Base-by-base conservation (phyloP, 2,113 vertebrate genomes). In the Coryphaenoides rupestris region DNA sequence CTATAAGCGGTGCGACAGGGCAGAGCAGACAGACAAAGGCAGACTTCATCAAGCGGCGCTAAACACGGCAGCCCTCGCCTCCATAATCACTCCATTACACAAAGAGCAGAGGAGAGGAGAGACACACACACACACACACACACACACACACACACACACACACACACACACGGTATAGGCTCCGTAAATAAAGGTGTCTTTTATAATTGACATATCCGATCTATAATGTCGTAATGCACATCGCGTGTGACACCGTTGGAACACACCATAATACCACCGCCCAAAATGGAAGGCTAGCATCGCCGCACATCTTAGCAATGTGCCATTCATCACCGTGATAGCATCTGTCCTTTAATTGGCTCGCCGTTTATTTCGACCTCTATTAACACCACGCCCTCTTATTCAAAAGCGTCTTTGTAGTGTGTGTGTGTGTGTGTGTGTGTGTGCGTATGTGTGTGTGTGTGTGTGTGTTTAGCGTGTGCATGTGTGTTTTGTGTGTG, bases 1-100 rank as follows among this genome's bases (percentile, higher is more conserved):
- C 89, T 90, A 91, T 92, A 90, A 90, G 86, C 86, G 76, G 82
- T 76, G 87, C 87, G 87, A 90, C 88, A 90, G 89, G 88, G 84
- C 89, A 91, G 84, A 69, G 70, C 80, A 89, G 85, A 84, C 85
- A 86, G 87, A 90, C 88, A 91, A 88, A 90, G 87, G 84, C 80
- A 81, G 86, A 90, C 88, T 90, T 91, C 90, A 91, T 92, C 88
- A 90, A 89, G 74, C 80, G 59, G 82, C 87, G 86, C 84, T 89
- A 89, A 89, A 90, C 89, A 89, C 86, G 75, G 82, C 65, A 87
- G 80, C 83, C 76, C 79, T 77, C 83, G 89, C 86, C 83, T 90
- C 86, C 86, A 90, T 89, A 89, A 89, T 88, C 87, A 88, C 86
- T 87, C 87, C 87, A 86, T 89, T 83, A 87, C 82, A 80, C 74